These are phyloP conservation scores for Isoperla grammatica DNA, from an alignment of 2,888 invertebrate genomes.

Conservation along the genomic window DNA sequence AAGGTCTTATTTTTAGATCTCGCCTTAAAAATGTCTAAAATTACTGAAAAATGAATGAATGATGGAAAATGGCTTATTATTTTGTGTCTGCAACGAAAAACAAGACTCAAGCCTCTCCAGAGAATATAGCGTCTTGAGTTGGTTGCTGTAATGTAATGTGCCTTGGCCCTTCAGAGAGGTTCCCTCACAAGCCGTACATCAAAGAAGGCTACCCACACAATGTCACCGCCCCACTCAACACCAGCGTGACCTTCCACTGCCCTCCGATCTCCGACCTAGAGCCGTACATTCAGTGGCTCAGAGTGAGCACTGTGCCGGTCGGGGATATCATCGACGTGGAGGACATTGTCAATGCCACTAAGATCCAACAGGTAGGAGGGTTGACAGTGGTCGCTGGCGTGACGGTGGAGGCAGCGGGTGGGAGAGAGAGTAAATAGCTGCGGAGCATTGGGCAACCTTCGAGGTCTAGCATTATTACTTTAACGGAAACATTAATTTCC, in stretches of 20 bases:
- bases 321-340: slow-evolving; percentile 36
- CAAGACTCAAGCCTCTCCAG: too few species aligned
- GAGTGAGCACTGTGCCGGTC: slow-evolving; percentile 44
- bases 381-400: slow-evolving; percentile 34
- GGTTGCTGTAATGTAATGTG: too few species aligned
- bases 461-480: too few species aligned
- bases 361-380: slow-evolving; percentile 41
- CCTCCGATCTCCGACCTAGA: slow-evolving; percentile 77
- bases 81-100: too few species aligned
- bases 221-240: slow-evolving; percentile 67
- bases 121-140: too few species aligned
- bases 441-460: too few species aligned
- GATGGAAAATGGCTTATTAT: too few species aligned
- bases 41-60: too few species aligned
- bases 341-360: slow-evolving; percentile 39
- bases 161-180: slow-evolving; percentile 57
- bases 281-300: slow-evolving; percentile 76
- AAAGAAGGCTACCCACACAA: slow-evolving; percentile 76
- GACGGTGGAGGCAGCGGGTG: slow-evolving; percentile 33
- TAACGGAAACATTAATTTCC: too few species aligned
- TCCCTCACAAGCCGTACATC: slow-evolving; percentile 79
- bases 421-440: neutral
- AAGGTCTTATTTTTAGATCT: too few species aligned
- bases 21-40: too few species aligned
- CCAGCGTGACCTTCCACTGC: slow-evolving; percentile 68